A percentile compares a stretch with the other conserved stretches of the same genome.
These are phyloP conservation scores for Acanthacorydalis orientalis DNA, from an alignment of 2,888 invertebrate species.

Conservation along the genomic window DNA sequence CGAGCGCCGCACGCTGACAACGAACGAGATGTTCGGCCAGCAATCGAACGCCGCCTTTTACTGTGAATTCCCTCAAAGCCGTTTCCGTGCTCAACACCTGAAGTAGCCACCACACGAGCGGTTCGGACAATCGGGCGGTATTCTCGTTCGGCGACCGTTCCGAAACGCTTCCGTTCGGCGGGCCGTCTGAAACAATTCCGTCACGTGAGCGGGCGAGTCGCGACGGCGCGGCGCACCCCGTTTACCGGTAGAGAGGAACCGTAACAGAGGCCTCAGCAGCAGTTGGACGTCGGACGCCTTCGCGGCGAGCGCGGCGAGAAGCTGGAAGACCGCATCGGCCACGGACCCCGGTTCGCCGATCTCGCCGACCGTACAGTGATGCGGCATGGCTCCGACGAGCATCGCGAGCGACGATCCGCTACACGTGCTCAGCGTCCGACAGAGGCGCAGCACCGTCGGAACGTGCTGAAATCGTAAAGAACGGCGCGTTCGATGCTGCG, in stretches of 20 bases:
- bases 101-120: slow-evolving; percentile 68
- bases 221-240: background rate
- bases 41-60: slow-evolving; percentile 48
- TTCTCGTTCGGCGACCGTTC: no score
- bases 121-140: slow-evolving; percentile 55
- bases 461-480: slow-evolving; percentile 43
- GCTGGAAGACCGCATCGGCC: slow-evolving; percentile 75
- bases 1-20: slow-evolving; percentile 52
- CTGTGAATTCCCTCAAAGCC: slow-evolving; percentile 56
- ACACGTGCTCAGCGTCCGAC: slow-evolving; percentile 65
- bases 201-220: no score
- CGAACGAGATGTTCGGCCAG: slow-evolving; percentile 63
- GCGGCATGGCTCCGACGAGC: slow-evolving; percentile 32
- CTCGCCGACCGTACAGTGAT: slow-evolving; percentile 16
- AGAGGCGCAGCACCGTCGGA: slow-evolving; percentile 66
- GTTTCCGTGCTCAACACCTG: slow-evolving; percentile 63
- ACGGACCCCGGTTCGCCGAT: slow-evolving; percentile 54
- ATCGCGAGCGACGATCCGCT: slow-evolving; percentile 51
- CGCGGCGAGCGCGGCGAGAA: slow-evolving; percentile 59
- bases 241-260: slow-evolving; percentile 35
- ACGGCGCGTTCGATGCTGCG: no score
- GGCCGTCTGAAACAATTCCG: background rate
- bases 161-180: no score
- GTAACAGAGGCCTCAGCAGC: slow-evolving; percentile 61
- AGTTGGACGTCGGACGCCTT: slow-evolving; percentile 58